Evolutionary conservation across 53 echinoderm and acorn worm genomes (phyloP).

Genomic region (Mesocentrotus franciscanus): DNA sequence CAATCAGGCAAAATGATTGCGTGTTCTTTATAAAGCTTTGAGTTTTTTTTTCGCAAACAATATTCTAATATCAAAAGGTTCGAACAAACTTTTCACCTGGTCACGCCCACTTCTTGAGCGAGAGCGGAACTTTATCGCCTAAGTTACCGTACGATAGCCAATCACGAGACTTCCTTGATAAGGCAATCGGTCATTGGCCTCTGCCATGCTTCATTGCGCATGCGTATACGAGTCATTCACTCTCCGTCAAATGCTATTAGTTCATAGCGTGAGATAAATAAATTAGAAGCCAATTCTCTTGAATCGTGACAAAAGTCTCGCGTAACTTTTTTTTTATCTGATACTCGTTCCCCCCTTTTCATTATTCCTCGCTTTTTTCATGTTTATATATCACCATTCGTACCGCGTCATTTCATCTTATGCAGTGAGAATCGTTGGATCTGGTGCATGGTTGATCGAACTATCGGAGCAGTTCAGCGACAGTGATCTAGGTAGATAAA

Average conservation of each 20-base stretch:
- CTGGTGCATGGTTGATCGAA: conserved; percentile 4
- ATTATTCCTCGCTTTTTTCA: background rate
- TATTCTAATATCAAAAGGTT: background rate
- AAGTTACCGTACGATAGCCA: conserved; percentile 5
- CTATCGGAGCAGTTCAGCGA: background rate
- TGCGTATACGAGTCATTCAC: background rate
- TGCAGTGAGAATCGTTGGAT: background rate
- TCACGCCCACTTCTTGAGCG: conserved; percentile 4
- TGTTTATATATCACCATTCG: conserved; percentile 13
- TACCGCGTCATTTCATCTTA: conserved; percentile 27
- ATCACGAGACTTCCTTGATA: conserved; percentile 11
- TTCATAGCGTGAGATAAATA: conserved; percentile 2
- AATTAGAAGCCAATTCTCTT: background rate
- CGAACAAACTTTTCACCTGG: background rate
- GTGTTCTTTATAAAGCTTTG: no score
- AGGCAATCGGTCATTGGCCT: conserved; percentile 53
- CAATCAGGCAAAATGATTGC: no score
- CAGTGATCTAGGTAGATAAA: conserved; percentile 1
- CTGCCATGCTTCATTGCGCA: conserved; percentile 33
- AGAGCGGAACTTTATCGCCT: background rate
- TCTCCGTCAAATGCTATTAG: background rate
- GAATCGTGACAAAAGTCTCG: background rate
- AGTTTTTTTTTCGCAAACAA: no score
- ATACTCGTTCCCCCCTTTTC: background rate
- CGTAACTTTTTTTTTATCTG: background rate